These are phyloP conservation scores for Ectemnius cavifrons DNA, from an alignment of 2,888 invertebrate species.

Conservation along the genomic window DNA sequence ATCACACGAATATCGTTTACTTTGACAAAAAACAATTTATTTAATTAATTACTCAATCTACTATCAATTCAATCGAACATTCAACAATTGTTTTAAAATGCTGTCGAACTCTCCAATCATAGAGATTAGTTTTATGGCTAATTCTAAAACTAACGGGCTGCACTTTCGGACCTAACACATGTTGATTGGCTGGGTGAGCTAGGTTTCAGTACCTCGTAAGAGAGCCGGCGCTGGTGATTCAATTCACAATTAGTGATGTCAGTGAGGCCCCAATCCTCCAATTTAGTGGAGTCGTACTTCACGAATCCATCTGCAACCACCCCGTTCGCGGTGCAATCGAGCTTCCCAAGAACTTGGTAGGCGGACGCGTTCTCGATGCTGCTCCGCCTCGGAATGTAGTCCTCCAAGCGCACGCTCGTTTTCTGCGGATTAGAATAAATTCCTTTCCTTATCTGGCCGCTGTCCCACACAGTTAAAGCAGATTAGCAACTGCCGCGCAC, in stretches of 20 bases:
- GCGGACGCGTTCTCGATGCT: conserved; percentile 79
- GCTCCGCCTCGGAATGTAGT: conserved; percentile 78
- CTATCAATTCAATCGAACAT: too few relatives aligned
- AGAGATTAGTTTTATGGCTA: too few relatives aligned
- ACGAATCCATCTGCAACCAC: conserved; percentile 63
- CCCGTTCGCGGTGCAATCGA: conserved; percentile 60
- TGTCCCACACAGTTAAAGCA: background rate
- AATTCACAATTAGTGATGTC: conserved; percentile 75
- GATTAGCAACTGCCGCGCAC: background rate
- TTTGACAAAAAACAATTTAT: too few relatives aligned
- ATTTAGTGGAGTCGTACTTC: conserved; percentile 76
- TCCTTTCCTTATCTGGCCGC: conserved; percentile 2
- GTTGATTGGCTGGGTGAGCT: background rate
- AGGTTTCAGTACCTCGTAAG: conserved; percentile 43
- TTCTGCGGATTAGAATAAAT: conserved; percentile 51
- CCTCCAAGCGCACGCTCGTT: conserved; percentile 77
- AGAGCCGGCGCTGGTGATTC: conserved; percentile 46
- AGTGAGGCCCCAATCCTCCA: conserved; percentile 79
- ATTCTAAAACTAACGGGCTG: too few relatives aligned
- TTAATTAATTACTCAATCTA: too few relatives aligned
- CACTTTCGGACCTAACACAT: too few relatives aligned
- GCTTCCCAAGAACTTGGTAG: conserved; percentile 76
- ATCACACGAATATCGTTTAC: too few relatives aligned
- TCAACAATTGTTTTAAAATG: too few relatives aligned
- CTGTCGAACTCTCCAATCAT: too few relatives aligned